These are phyloP conservation scores for Natator depressus DNA, from an alignment of 2,113 vertebrate species.

Conservation along the genomic window DNA sequence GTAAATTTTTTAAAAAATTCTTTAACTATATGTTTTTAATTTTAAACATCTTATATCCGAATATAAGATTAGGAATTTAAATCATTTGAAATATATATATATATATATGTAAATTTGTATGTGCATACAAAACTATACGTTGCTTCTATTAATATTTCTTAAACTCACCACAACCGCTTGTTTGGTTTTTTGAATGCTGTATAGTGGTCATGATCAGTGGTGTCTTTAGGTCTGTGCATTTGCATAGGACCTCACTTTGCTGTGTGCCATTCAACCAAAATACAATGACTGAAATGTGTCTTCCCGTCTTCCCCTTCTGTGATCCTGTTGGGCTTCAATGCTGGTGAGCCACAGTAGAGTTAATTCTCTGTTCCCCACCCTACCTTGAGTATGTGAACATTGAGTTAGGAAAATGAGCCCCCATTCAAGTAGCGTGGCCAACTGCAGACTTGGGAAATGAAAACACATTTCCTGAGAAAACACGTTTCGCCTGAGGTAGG, in stretches of 20 bases:
- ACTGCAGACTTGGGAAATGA: background rate
- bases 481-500: background rate
- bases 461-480: background rate
- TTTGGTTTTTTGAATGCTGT: background rate
- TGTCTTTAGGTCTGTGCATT: background rate
- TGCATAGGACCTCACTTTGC: background rate
- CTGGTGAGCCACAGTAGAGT: background rate
- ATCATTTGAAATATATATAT: background rate
- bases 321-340: background rate
- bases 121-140: background rate
- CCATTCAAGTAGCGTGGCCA: background rate
- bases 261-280: background rate
- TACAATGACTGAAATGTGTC: no score
- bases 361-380: background rate
- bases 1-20: background rate
- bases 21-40: background rate
- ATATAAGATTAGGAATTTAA: background rate
- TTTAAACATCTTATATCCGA: background rate
- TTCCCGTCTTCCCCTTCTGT: background rate
- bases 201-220: background rate
- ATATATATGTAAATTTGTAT: background rate
- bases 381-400: background rate
- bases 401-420: background rate
- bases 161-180: background rate
- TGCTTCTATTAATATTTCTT: background rate